These are phyloP conservation scores for Chrysoperla carnea DNA, from an alignment of 1,140 invertebrate species.

Conservation along the genomic window DNA sequence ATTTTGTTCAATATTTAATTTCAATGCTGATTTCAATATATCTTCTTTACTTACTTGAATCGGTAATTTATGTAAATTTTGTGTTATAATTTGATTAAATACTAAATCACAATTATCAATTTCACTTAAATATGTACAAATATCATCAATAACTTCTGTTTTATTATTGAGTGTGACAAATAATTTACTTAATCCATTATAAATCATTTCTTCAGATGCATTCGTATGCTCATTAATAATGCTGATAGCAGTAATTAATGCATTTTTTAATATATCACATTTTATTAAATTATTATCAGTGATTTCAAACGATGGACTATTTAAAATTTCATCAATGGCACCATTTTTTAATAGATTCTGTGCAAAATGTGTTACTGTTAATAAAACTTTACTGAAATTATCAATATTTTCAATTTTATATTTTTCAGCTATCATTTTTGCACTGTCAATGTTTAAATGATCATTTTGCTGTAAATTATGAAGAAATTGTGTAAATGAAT, in stretches of 20 bases:
- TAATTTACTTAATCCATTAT: no score
- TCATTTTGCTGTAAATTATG: constrained; percentile 13
- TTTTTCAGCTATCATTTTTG: constrained; percentile 20
- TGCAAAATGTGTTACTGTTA: constrained; percentile 22
- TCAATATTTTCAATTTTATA: constrained; percentile 23
- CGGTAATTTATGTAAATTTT: constrained; percentile 9
- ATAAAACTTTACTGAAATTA: constrained; percentile 16
- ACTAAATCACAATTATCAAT: constrained; percentile 15
- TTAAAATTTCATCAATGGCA: no score
- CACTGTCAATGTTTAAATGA: constrained; percentile 4
- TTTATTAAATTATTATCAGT: no score
- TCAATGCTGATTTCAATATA: constrained; percentile 10
- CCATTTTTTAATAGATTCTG: constrained; percentile 17
- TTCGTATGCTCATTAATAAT: neutral
- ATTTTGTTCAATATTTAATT: constrained; percentile 2
- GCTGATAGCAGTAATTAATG: neutral
- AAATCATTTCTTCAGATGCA: no score
- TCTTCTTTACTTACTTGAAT: constrained; percentile 8
- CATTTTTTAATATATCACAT: neutral
- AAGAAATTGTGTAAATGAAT: constrained; percentile 5
- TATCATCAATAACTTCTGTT: no score
- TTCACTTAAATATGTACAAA: constrained; percentile 6
- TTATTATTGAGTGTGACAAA: no score
- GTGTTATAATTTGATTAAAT: constrained; percentile 14
- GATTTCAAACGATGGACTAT: no score